phyloP scores from a whole-genome alignment of 2,888 invertebrate species.

The Thysanoteuthis rhombus region DNA sequence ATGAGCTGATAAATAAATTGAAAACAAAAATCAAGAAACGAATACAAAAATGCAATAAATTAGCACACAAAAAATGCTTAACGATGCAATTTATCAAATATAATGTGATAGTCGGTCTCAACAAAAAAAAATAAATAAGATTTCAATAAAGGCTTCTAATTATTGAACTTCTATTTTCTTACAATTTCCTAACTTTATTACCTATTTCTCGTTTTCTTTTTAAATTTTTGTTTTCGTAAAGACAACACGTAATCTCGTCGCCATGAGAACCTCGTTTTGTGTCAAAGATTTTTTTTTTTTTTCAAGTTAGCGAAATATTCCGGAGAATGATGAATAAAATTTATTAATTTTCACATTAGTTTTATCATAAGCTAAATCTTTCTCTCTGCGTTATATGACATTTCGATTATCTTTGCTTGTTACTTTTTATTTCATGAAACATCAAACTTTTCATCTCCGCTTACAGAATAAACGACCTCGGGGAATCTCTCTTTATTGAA shows the following conservation, averaged over 20 bases:
- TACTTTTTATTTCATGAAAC: no score
- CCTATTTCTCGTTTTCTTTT: background rate
- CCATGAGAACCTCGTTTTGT: background rate
- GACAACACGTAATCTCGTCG: background rate
- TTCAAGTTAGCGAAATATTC: background rate
- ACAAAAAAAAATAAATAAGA: background rate
- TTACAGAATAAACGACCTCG: no score
- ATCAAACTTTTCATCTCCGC: no score
- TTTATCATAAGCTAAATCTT: background rate
- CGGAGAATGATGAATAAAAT: background rate
- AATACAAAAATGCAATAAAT: background rate
- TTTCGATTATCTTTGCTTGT: background rate
- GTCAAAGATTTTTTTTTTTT: background rate
- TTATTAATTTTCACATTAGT: background rate
- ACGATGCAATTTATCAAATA: background rate
- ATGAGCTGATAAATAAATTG: background rate
- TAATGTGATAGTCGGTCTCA: background rate
- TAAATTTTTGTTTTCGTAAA: background rate
- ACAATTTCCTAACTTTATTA: background rate
- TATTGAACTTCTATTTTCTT: background rate
- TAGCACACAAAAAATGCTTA: background rate
- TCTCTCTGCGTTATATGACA: background rate
- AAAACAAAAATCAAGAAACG: background rate
- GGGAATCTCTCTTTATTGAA: no score
- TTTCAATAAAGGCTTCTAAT: background rate